Evolutionary conservation across 2,888 invertebrate species (phyloP).

Genomic region (Erebia ligea): DNA sequence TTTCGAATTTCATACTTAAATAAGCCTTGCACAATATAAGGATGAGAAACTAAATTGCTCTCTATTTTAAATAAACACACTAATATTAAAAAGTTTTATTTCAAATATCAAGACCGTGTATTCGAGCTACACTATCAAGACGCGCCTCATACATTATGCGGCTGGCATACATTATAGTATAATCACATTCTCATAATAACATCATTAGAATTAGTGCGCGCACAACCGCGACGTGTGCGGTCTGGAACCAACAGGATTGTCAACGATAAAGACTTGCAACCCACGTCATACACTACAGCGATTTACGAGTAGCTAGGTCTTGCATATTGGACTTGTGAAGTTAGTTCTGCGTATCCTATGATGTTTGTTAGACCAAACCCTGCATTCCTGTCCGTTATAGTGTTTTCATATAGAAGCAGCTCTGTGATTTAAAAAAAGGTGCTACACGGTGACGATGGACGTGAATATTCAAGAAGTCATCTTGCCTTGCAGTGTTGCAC

Average conservation of each 20-base stretch:
- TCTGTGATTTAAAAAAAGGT: too few species aligned
- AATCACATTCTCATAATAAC: conserved; percentile 81
- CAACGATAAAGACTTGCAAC: conserved; percentile 32
- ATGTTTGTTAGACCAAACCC: too few species aligned
- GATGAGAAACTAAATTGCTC: neutral
- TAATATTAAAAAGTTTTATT: neutral
- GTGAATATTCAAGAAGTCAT: too few species aligned
- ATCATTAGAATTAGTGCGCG: conserved; percentile 80
- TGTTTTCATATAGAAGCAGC: too few species aligned
- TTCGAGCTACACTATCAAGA: conserved; percentile 45
- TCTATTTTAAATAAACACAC: too few species aligned
- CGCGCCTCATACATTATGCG: conserved; percentile 77
- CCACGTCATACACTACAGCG: conserved; percentile 42
- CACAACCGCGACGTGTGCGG: conserved; percentile 73
- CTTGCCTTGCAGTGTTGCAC: too few species aligned
- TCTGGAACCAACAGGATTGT: conserved; percentile 49
- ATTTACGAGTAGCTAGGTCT: conserved; percentile 11
- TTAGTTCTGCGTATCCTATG: too few species aligned
- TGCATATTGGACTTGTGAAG: too few species aligned
- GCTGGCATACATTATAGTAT: conserved; percentile 77
- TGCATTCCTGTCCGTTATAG: too few species aligned
- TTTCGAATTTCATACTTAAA: neutral
- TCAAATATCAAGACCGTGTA: neutral
- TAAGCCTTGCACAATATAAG: neutral
- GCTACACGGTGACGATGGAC: too few species aligned